These are phyloP conservation scores for Nasua narica DNA, from an alignment of 2,797 vertebrate species.

Conservation along the genomic window DNA sequence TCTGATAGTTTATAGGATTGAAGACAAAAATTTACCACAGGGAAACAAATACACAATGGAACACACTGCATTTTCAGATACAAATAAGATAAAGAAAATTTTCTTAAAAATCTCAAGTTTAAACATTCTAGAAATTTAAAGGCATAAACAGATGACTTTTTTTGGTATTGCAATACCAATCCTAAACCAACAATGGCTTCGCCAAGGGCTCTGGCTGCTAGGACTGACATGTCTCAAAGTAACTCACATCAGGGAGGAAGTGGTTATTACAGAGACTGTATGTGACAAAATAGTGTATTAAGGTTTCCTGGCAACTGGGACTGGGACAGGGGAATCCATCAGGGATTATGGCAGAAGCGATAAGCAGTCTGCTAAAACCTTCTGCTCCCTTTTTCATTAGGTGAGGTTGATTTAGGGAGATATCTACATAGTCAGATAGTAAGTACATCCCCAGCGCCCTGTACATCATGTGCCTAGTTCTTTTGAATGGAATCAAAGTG, in stretches of 20 bases:
- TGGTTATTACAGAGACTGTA: not conserved
- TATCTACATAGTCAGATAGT: not conserved
- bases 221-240: not conserved
- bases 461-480: not conserved
- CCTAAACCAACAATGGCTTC: not conserved
- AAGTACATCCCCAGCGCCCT: not conserved
- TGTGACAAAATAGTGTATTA: not conserved
- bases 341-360: not conserved
- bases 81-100: not conserved
- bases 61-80: not conserved
- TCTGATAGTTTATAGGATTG: not conserved
- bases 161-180: not conserved
- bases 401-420: not conserved
- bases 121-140: slow-evolving; percentile 32
- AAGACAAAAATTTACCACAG: not conserved
- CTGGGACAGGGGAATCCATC: not conserved
- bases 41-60: not conserved
- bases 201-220: not conserved
- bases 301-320: not conserved
- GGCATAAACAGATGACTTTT: not conserved
- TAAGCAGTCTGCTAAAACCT: not conserved
- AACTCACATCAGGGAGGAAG: not conserved
- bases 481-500: not conserved
- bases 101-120: not conserved
- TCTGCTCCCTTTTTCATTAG: not conserved